Evolutionary conservation across 2,888 invertebrate genomes (phyloP).

Genomic region (Corythucha ciliata): DNA sequence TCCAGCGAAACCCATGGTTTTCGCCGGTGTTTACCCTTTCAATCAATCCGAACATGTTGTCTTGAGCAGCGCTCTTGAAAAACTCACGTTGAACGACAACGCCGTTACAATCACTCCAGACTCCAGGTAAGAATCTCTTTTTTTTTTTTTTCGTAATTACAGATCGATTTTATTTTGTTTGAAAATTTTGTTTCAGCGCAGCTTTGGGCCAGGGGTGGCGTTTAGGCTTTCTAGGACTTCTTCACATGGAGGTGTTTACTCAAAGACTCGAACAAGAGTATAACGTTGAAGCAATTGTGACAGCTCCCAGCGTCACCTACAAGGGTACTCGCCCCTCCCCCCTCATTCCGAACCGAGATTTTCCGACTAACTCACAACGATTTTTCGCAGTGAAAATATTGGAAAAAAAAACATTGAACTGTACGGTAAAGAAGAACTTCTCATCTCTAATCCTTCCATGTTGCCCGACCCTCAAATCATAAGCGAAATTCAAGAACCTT

Average conservation of each 20-base stretch:
- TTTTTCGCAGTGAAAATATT: too few relatives aligned
- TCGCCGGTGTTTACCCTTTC: slow-evolving; percentile 81
- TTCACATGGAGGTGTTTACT: slow-evolving; percentile 82
- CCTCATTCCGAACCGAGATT: too few relatives aligned
- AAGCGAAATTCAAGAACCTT: slow-evolving; percentile 72
- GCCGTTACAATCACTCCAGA: slow-evolving; percentile 76
- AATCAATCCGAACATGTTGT: slow-evolving; percentile 75
- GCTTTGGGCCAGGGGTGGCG: slow-evolving; percentile 85
- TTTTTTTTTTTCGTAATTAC: background rate
- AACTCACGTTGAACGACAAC: slow-evolving; percentile 86
- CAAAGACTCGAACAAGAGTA: slow-evolving; percentile 78
- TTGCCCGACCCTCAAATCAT: slow-evolving; percentile 60
- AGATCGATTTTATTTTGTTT: too few relatives aligned
- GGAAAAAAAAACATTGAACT: slow-evolving; percentile 57
- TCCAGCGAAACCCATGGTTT: slow-evolving; percentile 69
- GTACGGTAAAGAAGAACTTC: slow-evolving; percentile 50
- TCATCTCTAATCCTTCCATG: slow-evolving; percentile 64
- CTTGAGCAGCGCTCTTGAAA: slow-evolving; percentile 74
- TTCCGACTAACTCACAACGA: too few relatives aligned
- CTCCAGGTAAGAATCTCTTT: slow-evolving; percentile 70
- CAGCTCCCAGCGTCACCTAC: slow-evolving; percentile 79
- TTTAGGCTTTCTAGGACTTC: slow-evolving; percentile 72
- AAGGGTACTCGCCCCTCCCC: too few relatives aligned
- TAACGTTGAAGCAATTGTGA: slow-evolving; percentile 68
- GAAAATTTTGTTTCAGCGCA: slow-evolving; percentile 53